A percentile compares a stretch with the other conserved stretches of the same genome.
Conservation (phyloP, 2,888 invertebrate genomes). For the Andrena chrysosceles region DNA sequence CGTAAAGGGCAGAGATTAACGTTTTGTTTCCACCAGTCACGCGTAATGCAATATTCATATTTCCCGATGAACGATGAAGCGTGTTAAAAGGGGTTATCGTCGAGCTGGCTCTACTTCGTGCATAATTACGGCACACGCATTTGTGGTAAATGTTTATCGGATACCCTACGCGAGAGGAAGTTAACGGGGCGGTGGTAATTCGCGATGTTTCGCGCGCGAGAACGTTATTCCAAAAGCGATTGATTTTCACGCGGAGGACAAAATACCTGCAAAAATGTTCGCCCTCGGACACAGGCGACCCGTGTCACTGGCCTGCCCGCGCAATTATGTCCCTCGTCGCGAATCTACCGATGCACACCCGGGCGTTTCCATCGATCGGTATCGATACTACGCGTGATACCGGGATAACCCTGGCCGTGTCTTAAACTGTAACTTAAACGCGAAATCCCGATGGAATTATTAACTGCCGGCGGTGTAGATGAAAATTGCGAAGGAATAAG, state of each 20-base stretch:
- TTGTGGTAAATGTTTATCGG: background rate
- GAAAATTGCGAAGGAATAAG: constrained; percentile 30
- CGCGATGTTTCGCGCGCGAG: background rate
- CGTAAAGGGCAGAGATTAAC: too few species aligned
- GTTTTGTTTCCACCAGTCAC: too few species aligned
- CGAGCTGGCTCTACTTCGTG: background rate
- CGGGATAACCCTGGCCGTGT: background rate
- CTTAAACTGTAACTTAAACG: background rate
- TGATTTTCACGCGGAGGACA: constrained; percentile 1
- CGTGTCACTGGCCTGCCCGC: background rate
- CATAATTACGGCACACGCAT: background rate
- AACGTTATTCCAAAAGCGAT: constrained; percentile 3
- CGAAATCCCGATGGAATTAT: constrained; percentile 26
- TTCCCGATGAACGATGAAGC: background rate
- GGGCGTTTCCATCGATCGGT: background rate
- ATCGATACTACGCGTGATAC: constrained; percentile 11
- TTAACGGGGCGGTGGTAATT: background rate
- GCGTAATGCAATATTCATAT: background rate
- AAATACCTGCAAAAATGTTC: constrained; percentile 21
- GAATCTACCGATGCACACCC: background rate
- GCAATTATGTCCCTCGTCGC: background rate
- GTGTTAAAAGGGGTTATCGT: background rate
- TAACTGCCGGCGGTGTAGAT: background rate
- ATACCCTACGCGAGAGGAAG: background rate
- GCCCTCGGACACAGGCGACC: background rate